Percentiles rank a stretch among this genome's conserved stretches.
Conservation (phyloP, 2,113 vertebrate species). For the Paratilapia polleni region DNA sequence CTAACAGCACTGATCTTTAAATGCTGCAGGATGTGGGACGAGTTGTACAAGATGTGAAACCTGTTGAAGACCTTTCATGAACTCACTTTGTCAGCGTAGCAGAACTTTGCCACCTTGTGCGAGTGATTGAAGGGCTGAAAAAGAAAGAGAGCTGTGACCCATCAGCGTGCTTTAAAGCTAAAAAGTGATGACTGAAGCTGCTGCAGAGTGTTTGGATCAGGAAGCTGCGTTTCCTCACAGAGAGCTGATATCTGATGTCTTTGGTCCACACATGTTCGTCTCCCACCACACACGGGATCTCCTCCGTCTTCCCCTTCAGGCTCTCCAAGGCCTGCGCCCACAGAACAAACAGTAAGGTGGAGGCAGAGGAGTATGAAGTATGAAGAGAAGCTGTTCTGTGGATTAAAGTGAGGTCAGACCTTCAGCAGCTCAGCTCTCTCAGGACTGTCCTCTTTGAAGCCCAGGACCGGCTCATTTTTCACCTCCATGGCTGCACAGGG, state of each 20-base stretch:
- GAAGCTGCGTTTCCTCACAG: constrained; percentile 79
- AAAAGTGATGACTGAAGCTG: not conserved
- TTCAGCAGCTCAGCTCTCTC: constrained; percentile 85
- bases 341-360: not conserved
- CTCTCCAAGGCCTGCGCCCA: constrained; percentile 80
- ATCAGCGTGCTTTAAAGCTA: not conserved
- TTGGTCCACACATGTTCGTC: constrained; percentile 92
- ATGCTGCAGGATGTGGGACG: too few relatives aligned
- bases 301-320: constrained; percentile 86
- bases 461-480: constrained; percentile 90
- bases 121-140: constrained; percentile 92
- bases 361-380: not conserved
- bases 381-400: too few relatives aligned
- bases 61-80: not conserved
- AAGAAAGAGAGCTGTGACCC: not conserved
- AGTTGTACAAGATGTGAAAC: too few relatives aligned
- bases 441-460: constrained; percentile 83
- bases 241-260: constrained; percentile 87
- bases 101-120: constrained; percentile 94
- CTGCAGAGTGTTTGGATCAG: too few relatives aligned
- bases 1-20: too few relatives aligned
- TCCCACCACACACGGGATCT: constrained; percentile 91
- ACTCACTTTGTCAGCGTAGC: constrained; percentile 94
- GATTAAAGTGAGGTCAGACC: constrained; percentile 69
- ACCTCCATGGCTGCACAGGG: constrained; percentile 79